A percentile compares a stretch with the other conserved stretches of the same genome.
Conservation (phyloP, 2,113 vertebrate genomes). For the Tamias sibiricus region DNA sequence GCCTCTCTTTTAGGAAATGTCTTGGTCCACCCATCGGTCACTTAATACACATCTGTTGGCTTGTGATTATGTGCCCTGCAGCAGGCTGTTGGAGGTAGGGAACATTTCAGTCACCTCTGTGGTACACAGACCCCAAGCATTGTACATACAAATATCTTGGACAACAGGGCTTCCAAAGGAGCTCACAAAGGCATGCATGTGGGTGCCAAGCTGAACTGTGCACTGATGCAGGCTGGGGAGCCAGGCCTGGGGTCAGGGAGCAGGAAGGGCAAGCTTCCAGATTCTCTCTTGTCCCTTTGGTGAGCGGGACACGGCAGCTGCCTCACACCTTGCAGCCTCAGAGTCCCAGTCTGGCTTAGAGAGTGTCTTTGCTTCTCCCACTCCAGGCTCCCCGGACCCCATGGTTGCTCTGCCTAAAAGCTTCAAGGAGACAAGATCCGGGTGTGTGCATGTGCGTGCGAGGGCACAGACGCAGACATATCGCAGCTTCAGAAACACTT, state of each 20-base stretch:
- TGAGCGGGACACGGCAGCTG: neutral
- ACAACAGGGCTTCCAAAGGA: neutral
- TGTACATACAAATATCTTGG: fast-evolving
- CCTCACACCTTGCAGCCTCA: neutral
- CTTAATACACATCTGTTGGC: fast-evolving
- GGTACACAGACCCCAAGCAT: neutral
- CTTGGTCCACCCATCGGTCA: fast-evolving
- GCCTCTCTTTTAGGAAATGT: fast-evolving
- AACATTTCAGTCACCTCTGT: neutral
- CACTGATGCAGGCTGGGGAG: fast-evolving
- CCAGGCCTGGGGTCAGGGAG: neutral
- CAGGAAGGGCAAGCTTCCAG: neutral
- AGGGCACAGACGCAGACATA: too few relatives aligned
- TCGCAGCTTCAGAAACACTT: too few relatives aligned
- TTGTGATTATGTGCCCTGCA: fast-evolving
- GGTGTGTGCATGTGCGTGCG: fast-evolving
- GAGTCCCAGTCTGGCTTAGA: neutral
- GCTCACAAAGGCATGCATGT: fast-evolving
- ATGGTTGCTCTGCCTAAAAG: neutral
- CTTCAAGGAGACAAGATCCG: fast-evolving
- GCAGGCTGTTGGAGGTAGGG: fast-evolving
- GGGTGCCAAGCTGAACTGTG: fast-evolving
- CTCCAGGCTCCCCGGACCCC: neutral
- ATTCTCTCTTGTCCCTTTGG: fast-evolving
- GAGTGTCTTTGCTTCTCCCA: neutral